A percentile compares a stretch with the other conserved stretches of the same genome.
Conservation (phyloP, 2,888 invertebrate species). For the Parthenolecanium corni region DNA sequence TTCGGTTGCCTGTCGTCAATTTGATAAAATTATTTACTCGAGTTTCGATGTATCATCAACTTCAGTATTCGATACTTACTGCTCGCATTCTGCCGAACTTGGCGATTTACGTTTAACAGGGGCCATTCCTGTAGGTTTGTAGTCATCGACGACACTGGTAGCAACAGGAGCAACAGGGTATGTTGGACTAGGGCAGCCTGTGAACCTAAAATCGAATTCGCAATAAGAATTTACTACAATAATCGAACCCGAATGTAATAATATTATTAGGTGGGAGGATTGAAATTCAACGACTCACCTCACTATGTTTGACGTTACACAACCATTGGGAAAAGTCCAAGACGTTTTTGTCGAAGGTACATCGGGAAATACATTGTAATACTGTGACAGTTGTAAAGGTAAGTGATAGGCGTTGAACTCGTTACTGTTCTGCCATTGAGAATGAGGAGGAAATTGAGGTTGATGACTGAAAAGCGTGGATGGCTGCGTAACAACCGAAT, state of each 20-base stretch:
- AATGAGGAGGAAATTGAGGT: neutral
- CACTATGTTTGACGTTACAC: constrained; percentile 23
- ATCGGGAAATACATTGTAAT: constrained; percentile 22
- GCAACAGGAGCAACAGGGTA: constrained; percentile 5
- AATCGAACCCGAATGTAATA: neutral
- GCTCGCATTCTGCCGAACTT: constrained; percentile 1
- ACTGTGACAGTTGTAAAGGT: constrained; percentile 22
- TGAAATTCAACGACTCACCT: constrained; percentile 1
- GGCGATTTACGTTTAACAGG: constrained; percentile 22
- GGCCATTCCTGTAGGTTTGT: neutral
- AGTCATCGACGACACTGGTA: too few species aligned
- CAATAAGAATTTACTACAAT: neutral
- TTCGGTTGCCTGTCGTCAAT: constrained; percentile 37
- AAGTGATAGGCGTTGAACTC: constrained; percentile 13
- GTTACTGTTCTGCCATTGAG: constrained; percentile 5
- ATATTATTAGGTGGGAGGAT: too few species aligned
- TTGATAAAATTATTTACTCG: neutral
- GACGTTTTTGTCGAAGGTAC: constrained; percentile 19
- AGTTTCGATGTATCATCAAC: too few species aligned
- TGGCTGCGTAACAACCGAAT: constrained; percentile 9
- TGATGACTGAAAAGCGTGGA: neutral
- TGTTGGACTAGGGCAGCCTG: constrained; percentile 8
- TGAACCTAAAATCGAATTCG: constrained; percentile 2
- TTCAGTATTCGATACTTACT: constrained; percentile 5
- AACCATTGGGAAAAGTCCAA: constrained; percentile 22